A percentile compares a stretch with the other conserved stretches of the same genome.
Conservation (phyloP, 2,797 vertebrate genomes). For the Sebastes ruberrimus region DNA sequence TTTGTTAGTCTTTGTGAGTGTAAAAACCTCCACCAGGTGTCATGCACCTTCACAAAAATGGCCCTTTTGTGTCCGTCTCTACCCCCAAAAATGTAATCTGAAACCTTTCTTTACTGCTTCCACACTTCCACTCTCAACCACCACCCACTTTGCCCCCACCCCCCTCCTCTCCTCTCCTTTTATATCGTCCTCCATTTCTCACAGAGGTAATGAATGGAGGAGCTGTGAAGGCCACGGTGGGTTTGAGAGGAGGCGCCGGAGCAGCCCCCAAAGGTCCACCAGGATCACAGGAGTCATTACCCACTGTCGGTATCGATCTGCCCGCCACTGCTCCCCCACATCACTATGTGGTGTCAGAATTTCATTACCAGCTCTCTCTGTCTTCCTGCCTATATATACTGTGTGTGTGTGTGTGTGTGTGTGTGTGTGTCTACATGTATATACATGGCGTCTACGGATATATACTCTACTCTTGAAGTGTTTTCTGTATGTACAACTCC, state of each 20-base stretch:
- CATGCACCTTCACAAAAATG: background rate
- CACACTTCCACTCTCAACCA: background rate
- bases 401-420: background rate
- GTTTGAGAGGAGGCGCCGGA: constrained; percentile 16
- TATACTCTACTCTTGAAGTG: background rate
- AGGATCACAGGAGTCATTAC: constrained; percentile 62
- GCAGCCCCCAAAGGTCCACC: constrained; percentile 29
- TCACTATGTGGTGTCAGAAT: constrained; percentile 34
- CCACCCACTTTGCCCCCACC: background rate
- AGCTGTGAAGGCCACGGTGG: background rate
- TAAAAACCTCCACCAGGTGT: background rate
- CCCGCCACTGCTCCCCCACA: constrained; percentile 44
- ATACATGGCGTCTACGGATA: background rate
- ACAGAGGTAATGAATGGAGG: constrained; percentile 2
- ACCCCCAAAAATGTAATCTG: background rate
- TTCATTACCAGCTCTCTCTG: constrained; percentile 12
- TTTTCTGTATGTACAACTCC: background rate
- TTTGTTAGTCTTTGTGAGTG: background rate
- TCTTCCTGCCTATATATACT: background rate
- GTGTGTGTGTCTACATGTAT: background rate
- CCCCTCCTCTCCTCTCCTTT: background rate
- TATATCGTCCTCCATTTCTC: background rate
- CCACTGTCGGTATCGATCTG: constrained; percentile 60
- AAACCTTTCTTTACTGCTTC: background rate
- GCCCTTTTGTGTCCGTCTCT: background rate